phyloP scores from a whole-genome alignment of 2,113 vertebrate genomes.

The Mesocricetus auratus region DNA sequence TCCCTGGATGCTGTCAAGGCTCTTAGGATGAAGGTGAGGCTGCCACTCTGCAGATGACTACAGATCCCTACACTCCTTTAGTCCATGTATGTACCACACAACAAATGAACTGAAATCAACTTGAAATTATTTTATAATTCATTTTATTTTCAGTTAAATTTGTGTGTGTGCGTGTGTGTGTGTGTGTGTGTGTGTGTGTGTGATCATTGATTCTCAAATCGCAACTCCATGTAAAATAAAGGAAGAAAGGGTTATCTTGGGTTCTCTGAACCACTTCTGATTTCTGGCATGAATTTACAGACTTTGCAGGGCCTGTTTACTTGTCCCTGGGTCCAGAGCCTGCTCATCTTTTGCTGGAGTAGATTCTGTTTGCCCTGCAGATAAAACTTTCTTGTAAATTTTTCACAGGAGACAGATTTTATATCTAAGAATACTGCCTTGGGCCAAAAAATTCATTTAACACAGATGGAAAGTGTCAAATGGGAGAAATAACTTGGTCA shows the following conservation, averaged over 20 bases:
- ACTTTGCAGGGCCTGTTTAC: neutral
- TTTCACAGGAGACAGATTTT: neutral
- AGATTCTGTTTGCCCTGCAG: neutral
- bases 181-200: neutral
- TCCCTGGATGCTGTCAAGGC: neutral
- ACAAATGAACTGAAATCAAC: neutral
- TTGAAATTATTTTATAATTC: neutral
- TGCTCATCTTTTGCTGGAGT: neutral
- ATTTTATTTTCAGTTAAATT: neutral
- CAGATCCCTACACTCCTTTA: fast-evolving
- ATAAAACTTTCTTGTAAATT: neutral
- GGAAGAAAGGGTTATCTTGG: neutral
- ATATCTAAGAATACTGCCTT: neutral
- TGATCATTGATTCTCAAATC: neutral
- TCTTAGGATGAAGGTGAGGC: neutral
- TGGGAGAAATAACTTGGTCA: neutral
- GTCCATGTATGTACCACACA: neutral
- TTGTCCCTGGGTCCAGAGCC: neutral
- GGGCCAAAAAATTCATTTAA: neutral
- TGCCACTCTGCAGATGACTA: neutral
- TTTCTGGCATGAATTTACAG: neutral
- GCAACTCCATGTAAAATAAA: neutral
- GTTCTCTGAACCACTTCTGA: neutral
- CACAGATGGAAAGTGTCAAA: neutral
- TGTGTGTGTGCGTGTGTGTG: no score